Conservation (phyloP, 2,797 vertebrate species). For the Diplodus puntazzo region DNA sequence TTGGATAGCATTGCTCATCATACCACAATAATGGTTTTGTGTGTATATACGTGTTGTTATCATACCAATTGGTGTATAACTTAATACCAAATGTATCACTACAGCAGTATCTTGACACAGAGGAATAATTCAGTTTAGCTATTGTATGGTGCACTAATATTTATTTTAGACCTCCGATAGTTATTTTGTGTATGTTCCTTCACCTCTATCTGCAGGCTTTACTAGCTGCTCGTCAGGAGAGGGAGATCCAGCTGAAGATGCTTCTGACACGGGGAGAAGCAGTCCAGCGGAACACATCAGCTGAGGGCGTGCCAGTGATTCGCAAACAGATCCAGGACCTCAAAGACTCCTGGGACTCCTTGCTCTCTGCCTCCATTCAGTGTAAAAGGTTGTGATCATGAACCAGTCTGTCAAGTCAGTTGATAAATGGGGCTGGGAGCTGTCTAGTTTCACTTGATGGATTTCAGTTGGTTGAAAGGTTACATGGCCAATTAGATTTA, state of each 20-base stretch:
- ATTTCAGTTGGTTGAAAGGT: constrained; percentile 57
- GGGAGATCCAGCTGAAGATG: constrained; percentile 98
- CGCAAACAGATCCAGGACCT: constrained; percentile 93
- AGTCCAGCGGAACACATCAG: constrained; percentile 95
- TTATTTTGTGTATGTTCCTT: constrained; percentile 3
- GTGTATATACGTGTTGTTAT: neutral
- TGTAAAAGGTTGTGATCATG: constrained; percentile 92
- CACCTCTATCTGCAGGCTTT: constrained; percentile 85
- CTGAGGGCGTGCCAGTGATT: constrained; percentile 90
- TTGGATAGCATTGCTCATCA: neutral
- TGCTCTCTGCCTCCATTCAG: constrained; percentile 92
- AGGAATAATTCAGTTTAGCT: too few relatives aligned
- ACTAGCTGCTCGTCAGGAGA: constrained; percentile 92
- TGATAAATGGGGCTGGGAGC: constrained; percentile 41
- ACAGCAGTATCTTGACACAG: neutral
- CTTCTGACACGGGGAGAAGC: constrained; percentile 93
- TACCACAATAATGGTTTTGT: neutral
- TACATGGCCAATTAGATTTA: constrained; percentile 46
- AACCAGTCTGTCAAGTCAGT: constrained; percentile 28
- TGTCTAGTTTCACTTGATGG: constrained; percentile 59
- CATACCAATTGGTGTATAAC: neutral
- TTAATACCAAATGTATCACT: neutral
- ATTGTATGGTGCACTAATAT: neutral
- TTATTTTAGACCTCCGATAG: neutral
- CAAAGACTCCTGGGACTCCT: constrained; percentile 94